A percentile compares a stretch with the other conserved stretches of the same genome.
These are phyloP conservation scores for Myiozetetes cayanensis DNA, from an alignment of 2,113 vertebrate genomes.

Conservation along the genomic window DNA sequence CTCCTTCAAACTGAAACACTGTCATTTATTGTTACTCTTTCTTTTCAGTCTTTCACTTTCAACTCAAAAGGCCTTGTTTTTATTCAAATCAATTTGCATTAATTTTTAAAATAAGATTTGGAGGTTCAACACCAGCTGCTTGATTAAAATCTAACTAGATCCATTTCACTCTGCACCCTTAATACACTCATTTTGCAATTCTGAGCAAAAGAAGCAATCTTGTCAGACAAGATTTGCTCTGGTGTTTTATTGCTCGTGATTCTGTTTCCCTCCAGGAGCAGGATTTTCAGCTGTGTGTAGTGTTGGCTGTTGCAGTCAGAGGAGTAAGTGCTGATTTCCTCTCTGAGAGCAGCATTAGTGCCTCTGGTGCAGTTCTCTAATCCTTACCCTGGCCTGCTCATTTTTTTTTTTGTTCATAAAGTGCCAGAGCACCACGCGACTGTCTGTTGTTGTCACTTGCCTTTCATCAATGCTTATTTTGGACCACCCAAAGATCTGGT, in stretches of 20 bases:
- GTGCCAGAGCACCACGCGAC: rapidly evolving
- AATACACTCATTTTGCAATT: neutral
- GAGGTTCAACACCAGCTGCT: neutral
- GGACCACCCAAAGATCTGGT: neutral
- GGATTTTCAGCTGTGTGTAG: neutral
- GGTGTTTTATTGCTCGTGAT: neutral
- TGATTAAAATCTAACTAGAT: neutral
- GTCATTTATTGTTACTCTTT: neutral
- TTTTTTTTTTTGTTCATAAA: neutral
- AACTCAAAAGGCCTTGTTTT: neutral
- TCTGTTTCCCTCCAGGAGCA: neutral
- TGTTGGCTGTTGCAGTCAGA: neutral
- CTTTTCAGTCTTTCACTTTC: neutral
- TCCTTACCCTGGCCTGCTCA: neutral
- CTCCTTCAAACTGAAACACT: neutral
- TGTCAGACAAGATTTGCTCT: neutral
- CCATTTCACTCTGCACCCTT: neutral
- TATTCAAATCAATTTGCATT: neutral
- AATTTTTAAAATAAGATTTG: neutral
- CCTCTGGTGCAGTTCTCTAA: neutral
- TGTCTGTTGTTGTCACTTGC: neutral
- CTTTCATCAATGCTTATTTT: neutral
- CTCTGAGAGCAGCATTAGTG: neutral
- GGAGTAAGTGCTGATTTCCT: neutral
- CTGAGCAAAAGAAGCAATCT: neutral